A percentile compares a stretch with the other conserved stretches of the same genome.
These are phyloP conservation scores for Scrobipalpa costella DNA, from an alignment of 2,888 invertebrate genomes.

Conservation along the genomic window DNA sequence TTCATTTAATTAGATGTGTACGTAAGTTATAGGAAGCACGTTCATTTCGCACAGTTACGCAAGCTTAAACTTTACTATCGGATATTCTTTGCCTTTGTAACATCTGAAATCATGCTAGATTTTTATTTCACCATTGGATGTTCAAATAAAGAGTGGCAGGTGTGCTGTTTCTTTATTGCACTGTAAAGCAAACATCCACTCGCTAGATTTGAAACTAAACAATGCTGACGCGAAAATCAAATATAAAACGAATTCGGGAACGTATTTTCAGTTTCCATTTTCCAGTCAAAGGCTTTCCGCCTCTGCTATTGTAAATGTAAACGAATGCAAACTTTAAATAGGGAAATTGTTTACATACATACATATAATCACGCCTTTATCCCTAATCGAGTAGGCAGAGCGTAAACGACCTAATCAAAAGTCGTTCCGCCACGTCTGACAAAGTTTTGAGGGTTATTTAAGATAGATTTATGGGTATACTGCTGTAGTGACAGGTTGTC, in stretches of 20 bases:
- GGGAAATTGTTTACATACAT: too few species aligned
- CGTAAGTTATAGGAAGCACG: neutral
- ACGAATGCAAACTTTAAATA: neutral
- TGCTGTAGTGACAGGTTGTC: too few species aligned
- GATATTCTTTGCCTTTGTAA: too few species aligned
- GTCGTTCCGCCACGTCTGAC: too few species aligned
- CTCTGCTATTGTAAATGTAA: neutral
- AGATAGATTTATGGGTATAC: too few species aligned
- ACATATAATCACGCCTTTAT: too few species aligned
- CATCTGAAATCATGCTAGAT: neutral
- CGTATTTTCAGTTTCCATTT: constrained; percentile 33
- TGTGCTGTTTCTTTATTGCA: neutral
- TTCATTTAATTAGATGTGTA: neutral
- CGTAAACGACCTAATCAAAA: too few species aligned
- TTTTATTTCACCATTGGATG: neutral
- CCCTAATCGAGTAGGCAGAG: too few species aligned
- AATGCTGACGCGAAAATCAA: constrained; percentile 18
- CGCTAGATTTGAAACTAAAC: constrained; percentile 19
- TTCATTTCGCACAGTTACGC: neutral
- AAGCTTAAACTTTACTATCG: neutral
- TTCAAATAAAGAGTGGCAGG: neutral
- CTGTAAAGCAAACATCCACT: neutral
- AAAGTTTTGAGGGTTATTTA: too few species aligned
- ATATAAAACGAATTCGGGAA: constrained; percentile 5
- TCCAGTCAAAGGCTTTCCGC: constrained; percentile 32